Evolutionary conservation across 2,113 vertebrate species (phyloP).

Genomic region (Benitochromis conjunctus): DNA sequence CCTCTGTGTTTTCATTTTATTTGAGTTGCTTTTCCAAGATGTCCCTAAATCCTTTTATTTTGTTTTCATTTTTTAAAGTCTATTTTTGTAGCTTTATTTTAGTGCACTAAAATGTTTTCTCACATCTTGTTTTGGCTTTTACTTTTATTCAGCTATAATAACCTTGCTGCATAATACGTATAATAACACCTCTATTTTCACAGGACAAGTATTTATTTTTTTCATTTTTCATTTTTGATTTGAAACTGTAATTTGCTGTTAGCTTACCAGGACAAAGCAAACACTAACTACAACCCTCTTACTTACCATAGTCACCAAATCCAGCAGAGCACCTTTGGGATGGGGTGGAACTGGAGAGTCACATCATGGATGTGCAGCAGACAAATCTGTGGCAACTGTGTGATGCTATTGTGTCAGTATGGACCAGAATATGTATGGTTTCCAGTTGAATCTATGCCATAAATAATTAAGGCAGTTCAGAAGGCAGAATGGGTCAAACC

Average conservation of each 20-base stretch:
- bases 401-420: not conserved
- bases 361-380: not conserved
- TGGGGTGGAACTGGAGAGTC: not conserved
- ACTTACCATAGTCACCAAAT: not conserved
- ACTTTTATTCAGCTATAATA: not conserved
- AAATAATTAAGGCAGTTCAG: not conserved
- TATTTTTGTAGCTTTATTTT: not conserved
- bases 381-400: not conserved
- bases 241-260: too few relatives aligned
- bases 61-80: not conserved
- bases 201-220: not conserved
- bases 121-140: not conserved
- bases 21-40: not conserved
- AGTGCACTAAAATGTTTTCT: not conserved
- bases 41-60: not conserved
- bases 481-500: not conserved
- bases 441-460: not conserved
- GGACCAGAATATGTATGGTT: not conserved
- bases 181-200: not conserved
- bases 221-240: too few relatives aligned
- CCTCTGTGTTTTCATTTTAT: rapidly evolving
- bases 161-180: not conserved
- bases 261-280: not conserved
- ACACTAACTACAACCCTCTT: too few relatives aligned
- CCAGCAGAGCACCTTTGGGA: not conserved